Base-by-base conservation (phyloP, 2,113 vertebrate genomes). In the Copsychus sechellarum region DNA sequence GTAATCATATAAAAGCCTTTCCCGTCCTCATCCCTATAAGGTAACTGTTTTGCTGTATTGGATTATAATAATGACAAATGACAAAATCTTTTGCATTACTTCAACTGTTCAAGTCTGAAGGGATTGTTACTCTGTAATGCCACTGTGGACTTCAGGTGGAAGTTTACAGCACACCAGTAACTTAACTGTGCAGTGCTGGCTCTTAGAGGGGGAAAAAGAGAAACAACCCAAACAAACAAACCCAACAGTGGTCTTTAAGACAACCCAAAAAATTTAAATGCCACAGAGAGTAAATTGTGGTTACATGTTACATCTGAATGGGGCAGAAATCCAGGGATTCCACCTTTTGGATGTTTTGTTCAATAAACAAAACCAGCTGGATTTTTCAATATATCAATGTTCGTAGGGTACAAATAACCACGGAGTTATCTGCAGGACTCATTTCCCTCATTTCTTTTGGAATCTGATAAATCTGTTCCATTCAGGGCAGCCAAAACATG, bases 1-100 rank as follows among this genome's bases (percentile, higher is more conserved):
- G 86, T 97, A 97, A 98, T 98, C 96, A 93, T 95, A 97, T 97
- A 96, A 98, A 98, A 94, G 86, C 66, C 71, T 97, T 96, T 97
- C 89, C 90, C 72, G 42, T 93, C 58, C 53, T 96, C 90, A 95
- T 96, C 78, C 96, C 96, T 93, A 96, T 94, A 97, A 98, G 97
- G 94, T 95, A 94, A 94, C 66, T 91, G 90, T 57, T 97, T 91
- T 71, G 88, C 71, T 96, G 72, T 96, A 98, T 98, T 97, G 94
- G 69, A 97, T 98, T 98, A 96, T 70, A 67, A 96, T 70, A 67
- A 95, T 97, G 97, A 97, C 81, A 97, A 97, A 98, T 92, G 93
- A 88, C 81, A 93, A 97, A 83, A 84, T 96, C 88, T 92, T 96
- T 95, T 96, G 78, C 88, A 82, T 97, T 58, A 96, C 95, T 97